A percentile compares a stretch with the other conserved stretches of the same genome.
Conservation (phyloP, 2,888 invertebrate genomes). For the Aleiodes testaceus region DNA sequence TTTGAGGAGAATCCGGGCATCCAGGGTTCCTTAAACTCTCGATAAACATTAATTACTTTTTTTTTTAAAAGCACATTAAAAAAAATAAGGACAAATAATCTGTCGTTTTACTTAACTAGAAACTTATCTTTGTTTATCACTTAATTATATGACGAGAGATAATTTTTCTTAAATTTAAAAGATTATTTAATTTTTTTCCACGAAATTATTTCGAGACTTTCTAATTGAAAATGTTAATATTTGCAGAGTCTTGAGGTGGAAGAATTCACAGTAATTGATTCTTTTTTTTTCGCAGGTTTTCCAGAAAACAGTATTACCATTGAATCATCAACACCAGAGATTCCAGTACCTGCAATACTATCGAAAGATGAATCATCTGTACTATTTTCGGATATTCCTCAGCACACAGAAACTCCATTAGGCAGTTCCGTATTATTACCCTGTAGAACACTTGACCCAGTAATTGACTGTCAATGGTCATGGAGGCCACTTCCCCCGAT, state of each 20-base stretch:
- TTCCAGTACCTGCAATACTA: constrained; percentile 50
- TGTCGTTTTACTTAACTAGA: too few relatives aligned
- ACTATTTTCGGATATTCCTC: constrained; percentile 63
- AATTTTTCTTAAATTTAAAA: too few relatives aligned
- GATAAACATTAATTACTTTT: background rate
- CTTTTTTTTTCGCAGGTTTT: constrained; percentile 54
- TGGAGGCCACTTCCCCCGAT: constrained; percentile 67
- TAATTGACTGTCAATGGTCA: constrained; percentile 69
- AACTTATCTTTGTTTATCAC: too few relatives aligned
- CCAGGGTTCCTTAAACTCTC: background rate
- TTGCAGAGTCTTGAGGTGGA: too few relatives aligned
- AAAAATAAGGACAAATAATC: too few relatives aligned
- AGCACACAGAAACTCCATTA: constrained; percentile 63
- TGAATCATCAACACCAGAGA: constrained; percentile 18
- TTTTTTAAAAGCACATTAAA: background rate
- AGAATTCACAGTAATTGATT: too few relatives aligned
- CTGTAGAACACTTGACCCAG: constrained; percentile 65
- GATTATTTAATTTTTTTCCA: too few relatives aligned
- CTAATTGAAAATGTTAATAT: too few relatives aligned
- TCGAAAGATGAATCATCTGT: constrained; percentile 56
- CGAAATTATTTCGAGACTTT: too few relatives aligned
- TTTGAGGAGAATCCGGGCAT: background rate
- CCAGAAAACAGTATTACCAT: background rate
- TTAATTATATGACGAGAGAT: too few relatives aligned
- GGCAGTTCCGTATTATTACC: constrained; percentile 66